Conservation (phyloP, 1,140 invertebrate genomes). For the Zaprionus gabonicus region DNA sequence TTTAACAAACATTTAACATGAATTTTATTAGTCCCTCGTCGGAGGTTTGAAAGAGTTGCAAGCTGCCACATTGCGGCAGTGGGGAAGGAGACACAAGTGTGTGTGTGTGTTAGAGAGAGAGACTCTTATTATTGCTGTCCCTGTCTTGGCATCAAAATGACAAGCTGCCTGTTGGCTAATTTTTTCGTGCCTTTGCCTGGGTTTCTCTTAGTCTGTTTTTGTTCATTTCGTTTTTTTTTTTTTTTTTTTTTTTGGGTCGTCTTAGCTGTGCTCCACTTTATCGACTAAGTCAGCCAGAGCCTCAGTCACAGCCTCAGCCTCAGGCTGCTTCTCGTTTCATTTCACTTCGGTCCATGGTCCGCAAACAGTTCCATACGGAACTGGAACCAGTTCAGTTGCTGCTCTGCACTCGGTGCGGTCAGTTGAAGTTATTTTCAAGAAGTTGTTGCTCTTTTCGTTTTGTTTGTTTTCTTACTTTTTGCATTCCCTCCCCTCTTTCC, state of each 20-base stretch:
- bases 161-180: constrained; percentile 27
- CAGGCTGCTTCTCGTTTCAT: constrained; percentile 16
- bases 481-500: not conserved
- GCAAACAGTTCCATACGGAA: constrained; percentile 14
- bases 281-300: constrained; percentile 4
- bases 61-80: constrained; percentile 1
- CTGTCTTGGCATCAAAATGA: constrained; percentile 61
- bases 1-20: constrained; percentile 83
- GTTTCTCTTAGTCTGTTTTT: constrained; percentile 17
- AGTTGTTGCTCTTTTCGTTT: constrained; percentile 13
- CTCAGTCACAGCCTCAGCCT: not conserved
- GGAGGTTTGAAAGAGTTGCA: constrained; percentile 45
- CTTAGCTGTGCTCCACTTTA: constrained; percentile 41
- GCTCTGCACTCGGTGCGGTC: not conserved
- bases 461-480: constrained; percentile 5
- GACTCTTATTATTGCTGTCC: constrained; percentile 21
- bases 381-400: constrained; percentile 37
- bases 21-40: constrained; percentile 80
- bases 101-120: not conserved
- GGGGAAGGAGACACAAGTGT: not conserved
- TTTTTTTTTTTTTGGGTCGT: constrained; percentile 14
- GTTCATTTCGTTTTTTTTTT: not conserved
- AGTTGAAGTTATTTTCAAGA: constrained; percentile 2
- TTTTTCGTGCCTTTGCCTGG: constrained; percentile 34
- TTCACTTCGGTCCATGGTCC: constrained; percentile 8